Base-by-base conservation (phyloP, 2,113 vertebrate genomes). In the Ameiurus melas region DNA sequence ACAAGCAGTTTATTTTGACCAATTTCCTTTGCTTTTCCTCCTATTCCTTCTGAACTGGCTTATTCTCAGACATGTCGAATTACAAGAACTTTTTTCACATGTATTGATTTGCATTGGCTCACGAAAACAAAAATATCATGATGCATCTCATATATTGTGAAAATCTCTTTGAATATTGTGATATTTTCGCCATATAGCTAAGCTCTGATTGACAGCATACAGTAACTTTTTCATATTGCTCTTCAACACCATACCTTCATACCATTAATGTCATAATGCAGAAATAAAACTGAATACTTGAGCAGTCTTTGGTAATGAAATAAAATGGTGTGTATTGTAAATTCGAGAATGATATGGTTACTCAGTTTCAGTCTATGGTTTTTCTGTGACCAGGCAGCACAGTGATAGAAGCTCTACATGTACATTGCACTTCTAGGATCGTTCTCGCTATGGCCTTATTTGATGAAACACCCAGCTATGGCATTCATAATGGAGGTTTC, bases 401-500 rank as follows among this genome's bases (percentile, higher is more conserved):
- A n/a, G 27, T 57, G 68, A 85, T 25, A 33, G 57, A 57, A 58
- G 68, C 66, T 73, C 43, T 33, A 85, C 47, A 39, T 86, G 62
- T 83, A 83, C 22, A 62, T 43, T 83, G 80, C 71, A 57, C 82
- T 57, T 84, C 82, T 75, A 62, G 87, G 73, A 64, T 84, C 62
- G 39, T 58, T 86, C 85, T 84, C 64, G 68, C 57, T 68, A 81
- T 86, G 85, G 78, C 78, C 87, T 92, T 85, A 84, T 89, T 88
- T 85, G 90, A 88, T 88, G 51, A 90, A 89, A 90, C 77, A n/a
- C 13, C 80, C 66, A 71, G 80, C 90, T 87, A 91, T 92, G 92
- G 95, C 92, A 91, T 93, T 93, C 93, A 93, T 96, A 93, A 94
- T 91, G 91, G 91, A 93, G 92, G 95, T 96, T 96, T 95, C 95